Evolutionary conservation across 2,888 invertebrate genomes (phyloP).

Genomic region (Cetonia aurata): DNA sequence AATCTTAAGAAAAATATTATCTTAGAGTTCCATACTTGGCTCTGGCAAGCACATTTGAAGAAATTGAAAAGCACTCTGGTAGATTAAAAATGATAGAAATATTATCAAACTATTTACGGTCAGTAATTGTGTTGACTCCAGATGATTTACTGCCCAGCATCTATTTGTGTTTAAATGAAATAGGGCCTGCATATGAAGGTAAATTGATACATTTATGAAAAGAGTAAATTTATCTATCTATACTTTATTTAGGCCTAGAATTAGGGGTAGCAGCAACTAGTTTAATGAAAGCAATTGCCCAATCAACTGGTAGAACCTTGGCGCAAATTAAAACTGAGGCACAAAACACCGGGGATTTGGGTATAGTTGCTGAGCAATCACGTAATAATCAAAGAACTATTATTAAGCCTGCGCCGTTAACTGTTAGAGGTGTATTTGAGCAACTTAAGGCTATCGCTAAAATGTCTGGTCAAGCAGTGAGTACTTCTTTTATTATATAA

Average conservation of each 20-base stretch:
- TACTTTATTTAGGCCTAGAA: conserved; percentile 74
- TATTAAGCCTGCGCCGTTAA: conserved; percentile 85
- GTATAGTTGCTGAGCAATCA: conserved; percentile 89
- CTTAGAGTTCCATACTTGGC: conserved; percentile 93
- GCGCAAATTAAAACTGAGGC: conserved; percentile 85
- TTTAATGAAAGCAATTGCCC: conserved; percentile 94
- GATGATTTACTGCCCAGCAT: conserved; percentile 91
- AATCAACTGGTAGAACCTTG: conserved; percentile 87
- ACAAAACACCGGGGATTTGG: conserved; percentile 86
- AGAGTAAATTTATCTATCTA: conserved; percentile 12
- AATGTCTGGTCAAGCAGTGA: conserved; percentile 83
- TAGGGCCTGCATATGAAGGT: conserved; percentile 97
- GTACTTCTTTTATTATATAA: conserved; percentile 53
- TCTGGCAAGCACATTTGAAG: conserved; percentile 88
- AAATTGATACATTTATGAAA: conserved; percentile 46
- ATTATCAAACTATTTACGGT: conserved; percentile 91
- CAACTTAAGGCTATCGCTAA: conserved; percentile 89
- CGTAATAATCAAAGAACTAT: conserved; percentile 89
- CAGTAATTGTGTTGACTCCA: conserved; percentile 89
- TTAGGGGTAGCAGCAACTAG: conserved; percentile 95
- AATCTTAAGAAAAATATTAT: conserved; percentile 44
- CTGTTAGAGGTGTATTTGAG: conserved; percentile 80
- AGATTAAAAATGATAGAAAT: conserved; percentile 93
- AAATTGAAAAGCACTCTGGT: conserved; percentile 87
- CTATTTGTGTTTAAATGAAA: conserved; percentile 94